Percentiles rank a stretch among this genome's conserved stretches.
Conservation (phyloP, 2,113 vertebrate genomes). For the Chelonoidis abingdonii region DNA sequence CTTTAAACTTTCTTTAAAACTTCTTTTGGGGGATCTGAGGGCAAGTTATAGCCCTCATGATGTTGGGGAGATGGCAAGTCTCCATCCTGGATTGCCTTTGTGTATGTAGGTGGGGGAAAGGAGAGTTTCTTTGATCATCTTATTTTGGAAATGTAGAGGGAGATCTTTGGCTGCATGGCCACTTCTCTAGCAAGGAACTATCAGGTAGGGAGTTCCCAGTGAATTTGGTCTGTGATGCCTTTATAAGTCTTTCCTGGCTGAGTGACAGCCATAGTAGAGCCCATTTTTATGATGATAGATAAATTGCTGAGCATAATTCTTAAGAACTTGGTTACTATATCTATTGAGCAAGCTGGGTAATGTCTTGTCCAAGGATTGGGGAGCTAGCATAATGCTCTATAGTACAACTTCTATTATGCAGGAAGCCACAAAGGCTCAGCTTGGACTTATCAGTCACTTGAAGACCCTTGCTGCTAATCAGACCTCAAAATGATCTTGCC, state of each 20-base stretch:
- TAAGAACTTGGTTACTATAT: background rate
- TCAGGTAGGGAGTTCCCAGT: background rate
- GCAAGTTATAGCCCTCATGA: background rate
- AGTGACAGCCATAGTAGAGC: background rate
- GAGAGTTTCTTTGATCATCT: background rate
- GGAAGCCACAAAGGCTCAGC: background rate
- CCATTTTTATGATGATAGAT: background rate
- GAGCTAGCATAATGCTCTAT: background rate
- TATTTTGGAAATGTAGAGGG: background rate
- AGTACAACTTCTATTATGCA: background rate
- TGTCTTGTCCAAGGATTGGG: background rate
- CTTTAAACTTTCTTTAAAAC: background rate
- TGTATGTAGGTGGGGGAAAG: background rate
- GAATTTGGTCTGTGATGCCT: background rate
- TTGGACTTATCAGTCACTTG: background rate
- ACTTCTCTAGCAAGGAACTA: background rate
- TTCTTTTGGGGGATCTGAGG: background rate
- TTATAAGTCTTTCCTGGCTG: background rate
- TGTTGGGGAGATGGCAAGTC: background rate
- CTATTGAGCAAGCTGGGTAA: background rate
- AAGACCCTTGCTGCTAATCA: background rate
- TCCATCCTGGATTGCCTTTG: background rate
- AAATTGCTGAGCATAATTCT: background rate
- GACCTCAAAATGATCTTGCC: background rate
- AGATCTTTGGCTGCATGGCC: background rate